These are phyloP conservation scores for Edolisoma coerulescens DNA, from an alignment of 2,113 vertebrate species.

Conservation along the genomic window DNA sequence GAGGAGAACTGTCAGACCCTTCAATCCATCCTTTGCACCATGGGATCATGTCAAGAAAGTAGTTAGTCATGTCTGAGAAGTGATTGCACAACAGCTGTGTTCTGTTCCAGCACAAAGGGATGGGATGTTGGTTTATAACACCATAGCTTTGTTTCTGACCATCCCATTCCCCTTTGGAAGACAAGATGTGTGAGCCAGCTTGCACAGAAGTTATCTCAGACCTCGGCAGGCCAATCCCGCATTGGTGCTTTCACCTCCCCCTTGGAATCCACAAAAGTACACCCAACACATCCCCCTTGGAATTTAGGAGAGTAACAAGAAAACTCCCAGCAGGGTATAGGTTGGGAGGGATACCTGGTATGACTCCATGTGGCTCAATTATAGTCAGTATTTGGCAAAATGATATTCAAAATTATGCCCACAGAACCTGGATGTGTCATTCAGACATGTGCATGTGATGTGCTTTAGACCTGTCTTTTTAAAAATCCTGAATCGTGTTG, in stretches of 20 bases:
- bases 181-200: not conserved
- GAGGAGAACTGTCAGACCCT: not conserved
- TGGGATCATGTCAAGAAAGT: not conserved
- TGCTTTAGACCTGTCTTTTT: not conserved
- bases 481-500: not conserved
- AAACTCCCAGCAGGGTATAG: not conserved
- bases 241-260: not conserved
- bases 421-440: not conserved
- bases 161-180: not conserved
- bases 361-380: rapidly evolving
- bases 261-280: not conserved
- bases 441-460: not conserved
- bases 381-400: not conserved
- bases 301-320: not conserved
- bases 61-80: not conserved
- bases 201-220: not conserved
- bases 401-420: not conserved
- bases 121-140: not conserved
- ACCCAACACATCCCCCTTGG: not conserved
- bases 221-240: not conserved
- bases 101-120: not conserved
- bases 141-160: not conserved
- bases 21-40: not conserved
- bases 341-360: not conserved
- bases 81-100: not conserved